Base-by-base conservation (phyloP, 1,140 invertebrate species). In the Aphelenchoides besseyi region DNA sequence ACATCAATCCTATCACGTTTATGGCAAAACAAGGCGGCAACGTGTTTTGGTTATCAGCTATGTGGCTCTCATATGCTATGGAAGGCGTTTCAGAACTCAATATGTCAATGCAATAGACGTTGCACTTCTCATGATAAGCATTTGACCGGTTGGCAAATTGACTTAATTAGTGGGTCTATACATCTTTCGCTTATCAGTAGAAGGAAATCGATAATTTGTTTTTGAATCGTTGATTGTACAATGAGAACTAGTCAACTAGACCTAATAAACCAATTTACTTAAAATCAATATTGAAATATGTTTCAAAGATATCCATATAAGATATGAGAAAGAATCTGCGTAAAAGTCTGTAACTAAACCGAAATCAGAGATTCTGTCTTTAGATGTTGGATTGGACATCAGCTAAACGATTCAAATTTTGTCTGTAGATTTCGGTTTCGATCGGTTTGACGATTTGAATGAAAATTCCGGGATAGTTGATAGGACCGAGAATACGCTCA, bases 361-460 rank as follows among this genome's bases (percentile, higher is more conserved):
- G 35, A 67, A 48, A 48, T 48, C 41, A 48, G 41, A 23, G 18
- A n/a, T 18, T 57, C 0, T 62, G 23, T 68, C 16, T 64, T 41
- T 57, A 70, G 3, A 70, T 41, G 29, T 28, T 70, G n/a, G 16
- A 26, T 57, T 70, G 29, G 23, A 76, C 70, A 63, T 78, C 74
- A 28, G 55, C 64, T 12, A 76, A 37, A 8, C 74, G 71, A 68
- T 76, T 70, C 12, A 76, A 32, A 18, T 73, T 79, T 52, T 66
- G 66, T 55, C 32, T 68, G 48, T 75, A 74, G 8, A 67, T 30
- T 3, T 67, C 74, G 28, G 63, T 69, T 23, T 52, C 33, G 29
- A 72, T 66, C 16, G 30, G 68, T 18, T 32, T 28, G 18, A 77
- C 3, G 16, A 72, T n/a, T 23, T 72, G 32, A 29, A 69, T 29